Base-by-base conservation (phyloP, 2,113 vertebrate genomes). In the Python bivittatus region DNA sequence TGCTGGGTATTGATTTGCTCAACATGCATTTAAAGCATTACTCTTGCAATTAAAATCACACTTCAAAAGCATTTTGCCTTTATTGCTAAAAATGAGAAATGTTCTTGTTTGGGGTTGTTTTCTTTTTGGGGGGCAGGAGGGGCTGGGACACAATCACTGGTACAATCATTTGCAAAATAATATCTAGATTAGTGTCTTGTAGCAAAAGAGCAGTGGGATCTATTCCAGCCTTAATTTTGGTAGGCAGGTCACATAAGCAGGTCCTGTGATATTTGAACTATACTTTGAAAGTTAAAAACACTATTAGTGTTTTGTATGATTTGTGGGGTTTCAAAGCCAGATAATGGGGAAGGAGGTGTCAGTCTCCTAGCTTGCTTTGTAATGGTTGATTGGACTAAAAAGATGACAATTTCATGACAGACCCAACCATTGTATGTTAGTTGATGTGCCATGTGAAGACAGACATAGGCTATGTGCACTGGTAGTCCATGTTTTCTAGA, bases 1-100 rank as follows among this genome's bases (percentile, higher is more conserved):
- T 58, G 27, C 44, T 13, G 11, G 90, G 2, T 91, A 83, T 83
- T 33, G 93, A 52, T 95, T 96, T 95, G 56, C 87, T 57, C 93
- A 85, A 22, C 53, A 86, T n/a, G 44, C 79, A 72, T 68, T 91
- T 91, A 90, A 94, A 94, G 25, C 90, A 29, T 87, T 2, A 12
- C 27, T 68, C 54, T 89, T 68, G 92, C 92, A 91, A 85, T 79
- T 48, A 88, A 95, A 95, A 85, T 92, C 68, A 68, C 56, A 64
- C 4, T 90, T 91, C 94, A 94, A 2, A 4, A 83, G 88, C 72
- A 91, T 79, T 94, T 91, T 87, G 53, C n/a, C 48, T 61, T 3
- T 79, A 22, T 94, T 84, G 72, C 72, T 92, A 93, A 87, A 88
- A 88, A n/a, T 1, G 89, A 88, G 92, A 79, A 83, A 13, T 53